These are phyloP conservation scores for Oreochromis aureus DNA, from an alignment of 2,113 vertebrate genomes.

Conservation along the genomic window DNA sequence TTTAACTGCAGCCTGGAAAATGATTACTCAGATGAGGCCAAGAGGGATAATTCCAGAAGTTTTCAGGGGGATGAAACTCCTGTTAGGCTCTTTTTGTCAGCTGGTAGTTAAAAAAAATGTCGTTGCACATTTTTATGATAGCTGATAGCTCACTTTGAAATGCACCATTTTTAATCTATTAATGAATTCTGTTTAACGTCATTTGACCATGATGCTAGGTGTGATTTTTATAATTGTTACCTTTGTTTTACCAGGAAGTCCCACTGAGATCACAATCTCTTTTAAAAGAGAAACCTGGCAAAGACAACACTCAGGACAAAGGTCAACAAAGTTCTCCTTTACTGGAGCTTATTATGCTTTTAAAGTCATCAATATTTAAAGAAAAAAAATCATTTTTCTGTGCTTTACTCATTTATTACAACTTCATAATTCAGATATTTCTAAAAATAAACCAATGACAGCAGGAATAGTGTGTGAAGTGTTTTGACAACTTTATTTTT, in stretches of 20 bases:
- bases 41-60: background rate
- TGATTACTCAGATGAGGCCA: background rate
- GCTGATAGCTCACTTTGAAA: background rate
- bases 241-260: background rate
- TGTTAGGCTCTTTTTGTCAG: background rate
- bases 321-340: background rate
- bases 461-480: background rate
- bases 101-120: background rate
- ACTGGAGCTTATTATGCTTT: background rate
- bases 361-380: background rate
- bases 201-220: background rate
- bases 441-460: background rate
- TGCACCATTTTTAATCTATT: background rate
- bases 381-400: background rate
- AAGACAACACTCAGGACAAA: background rate
- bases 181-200: background rate
- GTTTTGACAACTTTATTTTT: background rate
- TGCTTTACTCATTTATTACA: background rate
- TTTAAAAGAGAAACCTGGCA: background rate
- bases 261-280: background rate
- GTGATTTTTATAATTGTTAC: background rate
- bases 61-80: background rate
- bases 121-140: background rate
- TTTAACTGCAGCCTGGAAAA: background rate
- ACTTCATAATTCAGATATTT: background rate